A percentile compares a stretch with the other conserved stretches of the same genome.
Conservation (phyloP, 2,113 vertebrate species). For the Spizaetus ornatus region DNA sequence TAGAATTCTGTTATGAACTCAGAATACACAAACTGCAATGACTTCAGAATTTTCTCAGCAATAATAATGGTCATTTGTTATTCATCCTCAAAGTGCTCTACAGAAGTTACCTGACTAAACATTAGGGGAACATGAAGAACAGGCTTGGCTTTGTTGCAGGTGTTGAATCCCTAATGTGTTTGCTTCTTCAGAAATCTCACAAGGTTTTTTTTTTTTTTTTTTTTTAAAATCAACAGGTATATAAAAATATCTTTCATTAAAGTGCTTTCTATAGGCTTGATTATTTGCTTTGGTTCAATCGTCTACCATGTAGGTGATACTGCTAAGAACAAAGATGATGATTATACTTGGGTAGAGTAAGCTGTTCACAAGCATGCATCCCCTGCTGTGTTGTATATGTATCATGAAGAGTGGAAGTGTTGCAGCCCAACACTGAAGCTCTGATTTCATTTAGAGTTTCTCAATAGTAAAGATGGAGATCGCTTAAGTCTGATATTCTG, state of each 20-base stretch:
- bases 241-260: background rate
- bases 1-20: background rate
- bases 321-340: background rate
- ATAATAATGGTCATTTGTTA: background rate
- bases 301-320: background rate
- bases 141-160: background rate
- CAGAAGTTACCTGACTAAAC: background rate
- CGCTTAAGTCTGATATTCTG: background rate
- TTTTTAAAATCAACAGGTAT: background rate
- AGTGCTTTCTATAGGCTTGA: background rate
- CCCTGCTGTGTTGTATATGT: background rate
- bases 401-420: background rate
- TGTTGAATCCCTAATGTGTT: background rate
- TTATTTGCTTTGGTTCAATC: background rate
- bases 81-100: background rate
- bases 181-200: background rate
- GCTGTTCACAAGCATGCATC: background rate
- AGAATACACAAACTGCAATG: background rate
- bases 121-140: background rate
- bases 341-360: background rate
- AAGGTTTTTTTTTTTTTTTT: background rate
- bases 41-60: background rate
- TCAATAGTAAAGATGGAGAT: background rate
- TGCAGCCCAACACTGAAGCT: background rate
- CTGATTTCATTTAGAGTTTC: background rate